phyloP scores from a whole-genome alignment of 2,113 vertebrate species.

The Pterophyllum scalare region DNA sequence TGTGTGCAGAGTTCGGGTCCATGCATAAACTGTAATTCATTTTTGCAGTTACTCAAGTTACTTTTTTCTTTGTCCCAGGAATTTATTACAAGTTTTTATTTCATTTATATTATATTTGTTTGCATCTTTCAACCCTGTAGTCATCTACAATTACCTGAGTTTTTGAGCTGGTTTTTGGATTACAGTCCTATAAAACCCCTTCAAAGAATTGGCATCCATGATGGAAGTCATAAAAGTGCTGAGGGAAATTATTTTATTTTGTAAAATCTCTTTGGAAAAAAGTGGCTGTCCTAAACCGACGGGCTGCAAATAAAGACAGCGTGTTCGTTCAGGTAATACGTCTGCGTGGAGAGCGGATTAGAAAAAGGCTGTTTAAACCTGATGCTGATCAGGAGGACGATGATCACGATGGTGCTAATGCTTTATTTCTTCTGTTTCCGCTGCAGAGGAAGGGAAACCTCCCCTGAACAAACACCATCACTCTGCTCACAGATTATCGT shows the following conservation, averaged over 20 bases:
- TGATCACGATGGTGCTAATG: not conserved
- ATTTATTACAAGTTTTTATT: no score
- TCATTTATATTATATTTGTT: no score
- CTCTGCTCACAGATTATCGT: constrained; percentile 81
- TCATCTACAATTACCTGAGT: no score
- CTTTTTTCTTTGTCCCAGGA: no score
- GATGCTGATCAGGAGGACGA: not conserved
- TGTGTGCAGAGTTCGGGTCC: not conserved
- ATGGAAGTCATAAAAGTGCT: no score
- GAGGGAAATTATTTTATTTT: no score
- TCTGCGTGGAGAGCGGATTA: not conserved
- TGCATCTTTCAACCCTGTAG: no score
- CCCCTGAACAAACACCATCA: constrained; percentile 75
- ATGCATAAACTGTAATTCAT: not conserved
- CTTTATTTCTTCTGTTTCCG: constrained; percentile 19
- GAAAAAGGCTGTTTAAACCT: not conserved
- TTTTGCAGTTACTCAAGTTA: not conserved
- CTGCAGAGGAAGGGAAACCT: constrained; percentile 83
- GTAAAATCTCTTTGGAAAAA: no score
- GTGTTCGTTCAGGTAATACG: not conserved
- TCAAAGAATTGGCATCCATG: not conserved
- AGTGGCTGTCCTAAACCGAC: not conserved
- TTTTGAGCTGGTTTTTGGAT: not conserved
- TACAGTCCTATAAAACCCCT: not conserved
- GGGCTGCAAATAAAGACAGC: not conserved